phyloP scores from a whole-genome alignment of 1,140 invertebrate species.

The Magallana gigas region DNA sequence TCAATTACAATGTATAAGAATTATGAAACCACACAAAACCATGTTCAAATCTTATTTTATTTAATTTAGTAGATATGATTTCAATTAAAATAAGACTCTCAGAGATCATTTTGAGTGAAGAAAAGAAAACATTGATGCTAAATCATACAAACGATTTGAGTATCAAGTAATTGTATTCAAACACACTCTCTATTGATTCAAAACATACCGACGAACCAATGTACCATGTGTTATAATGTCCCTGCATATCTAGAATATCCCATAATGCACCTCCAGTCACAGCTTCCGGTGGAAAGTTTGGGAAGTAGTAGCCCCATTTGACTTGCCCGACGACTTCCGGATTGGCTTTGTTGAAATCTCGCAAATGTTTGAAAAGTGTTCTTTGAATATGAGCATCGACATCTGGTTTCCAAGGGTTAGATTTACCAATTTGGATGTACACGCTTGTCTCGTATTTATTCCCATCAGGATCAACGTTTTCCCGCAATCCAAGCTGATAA shows the following conservation, averaged over 20 bases:
- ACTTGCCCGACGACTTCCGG: not conserved
- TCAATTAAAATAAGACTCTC: no score
- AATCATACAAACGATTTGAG: not conserved
- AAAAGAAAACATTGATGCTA: no score
- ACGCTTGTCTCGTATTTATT: slow-evolving; percentile 9
- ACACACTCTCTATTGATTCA: slow-evolving; percentile 43
- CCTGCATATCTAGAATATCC: slow-evolving; percentile 47
- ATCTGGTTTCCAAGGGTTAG: not conserved
- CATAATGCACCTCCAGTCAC: slow-evolving; percentile 29
- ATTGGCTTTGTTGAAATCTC: not conserved
- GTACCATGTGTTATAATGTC: slow-evolving; percentile 39
- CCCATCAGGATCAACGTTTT: not conserved
- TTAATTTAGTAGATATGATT: no score
- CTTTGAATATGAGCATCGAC: not conserved
- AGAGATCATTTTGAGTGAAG: no score
- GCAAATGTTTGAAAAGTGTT: not conserved
- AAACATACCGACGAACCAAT: slow-evolving; percentile 42
- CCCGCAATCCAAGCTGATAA: not conserved
- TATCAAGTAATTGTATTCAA: slow-evolving; percentile 41
- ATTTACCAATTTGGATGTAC: slow-evolving; percentile 32
- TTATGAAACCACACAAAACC: no score
- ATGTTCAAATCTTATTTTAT: no score
- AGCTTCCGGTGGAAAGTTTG: slow-evolving; percentile 22
- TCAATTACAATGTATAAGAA: no score
- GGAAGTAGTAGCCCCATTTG: slow-evolving; percentile 39